phyloP scores from a whole-genome alignment of 2,888 invertebrate species.

The Peribatodes rhomboidaria region DNA sequence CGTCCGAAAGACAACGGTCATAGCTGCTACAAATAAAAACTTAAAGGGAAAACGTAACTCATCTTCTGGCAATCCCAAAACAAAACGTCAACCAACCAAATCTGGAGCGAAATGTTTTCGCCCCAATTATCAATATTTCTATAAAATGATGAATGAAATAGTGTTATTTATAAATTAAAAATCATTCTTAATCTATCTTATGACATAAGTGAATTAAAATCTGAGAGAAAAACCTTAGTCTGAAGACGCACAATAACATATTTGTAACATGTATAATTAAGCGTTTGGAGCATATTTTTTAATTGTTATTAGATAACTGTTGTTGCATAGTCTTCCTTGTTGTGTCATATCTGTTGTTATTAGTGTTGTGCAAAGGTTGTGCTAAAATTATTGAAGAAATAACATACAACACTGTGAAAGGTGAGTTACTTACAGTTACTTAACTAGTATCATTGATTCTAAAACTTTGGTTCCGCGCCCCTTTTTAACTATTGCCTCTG shows the following conservation, averaged over 20 bases:
- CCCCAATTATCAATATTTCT: constrained; percentile 64
- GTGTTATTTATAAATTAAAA: constrained; percentile 56
- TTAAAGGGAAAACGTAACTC: constrained; percentile 4
- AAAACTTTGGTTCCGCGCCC: constrained; percentile 2
- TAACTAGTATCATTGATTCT: constrained; percentile 9
- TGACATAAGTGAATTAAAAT: constrained; percentile 44
- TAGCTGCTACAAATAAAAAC: too few species aligned
- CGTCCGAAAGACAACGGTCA: too few species aligned
- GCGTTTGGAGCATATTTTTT: constrained; percentile 47
- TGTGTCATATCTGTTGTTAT: constrained; percentile 55
- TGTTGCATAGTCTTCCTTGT: constrained; percentile 56
- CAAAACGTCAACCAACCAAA: constrained; percentile 74
- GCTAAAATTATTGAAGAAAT: constrained; percentile 73
- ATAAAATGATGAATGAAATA: constrained; percentile 80
- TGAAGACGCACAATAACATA: constrained; percentile 50
- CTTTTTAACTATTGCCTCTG: neutral
- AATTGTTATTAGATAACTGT: constrained; percentile 43
- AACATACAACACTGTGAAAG: constrained; percentile 66
- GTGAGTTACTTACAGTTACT: constrained; percentile 55
- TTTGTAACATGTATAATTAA: constrained; percentile 44
- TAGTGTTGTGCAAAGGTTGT: constrained; percentile 74
- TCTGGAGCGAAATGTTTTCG: constrained; percentile 74
- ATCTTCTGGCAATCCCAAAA: constrained; percentile 56
- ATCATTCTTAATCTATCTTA: constrained; percentile 42
- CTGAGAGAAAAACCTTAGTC: constrained; percentile 41